Evolutionary conservation across 2,797 vertebrate species (phyloP).

Genomic region (Falco novaeseelandiae): DNA sequence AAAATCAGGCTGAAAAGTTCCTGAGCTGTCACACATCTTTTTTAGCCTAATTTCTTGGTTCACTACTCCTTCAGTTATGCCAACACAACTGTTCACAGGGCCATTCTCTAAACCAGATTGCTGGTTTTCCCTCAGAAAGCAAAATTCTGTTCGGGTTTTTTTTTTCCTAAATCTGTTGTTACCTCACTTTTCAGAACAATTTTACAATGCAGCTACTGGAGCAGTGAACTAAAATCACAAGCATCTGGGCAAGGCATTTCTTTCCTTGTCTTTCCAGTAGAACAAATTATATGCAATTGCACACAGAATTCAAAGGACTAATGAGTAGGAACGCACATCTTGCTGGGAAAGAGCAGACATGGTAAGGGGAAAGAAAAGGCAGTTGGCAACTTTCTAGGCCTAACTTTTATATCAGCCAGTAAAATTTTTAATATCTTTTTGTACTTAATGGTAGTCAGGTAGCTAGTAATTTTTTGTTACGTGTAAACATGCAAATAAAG

Average conservation of each 20-base stretch:
- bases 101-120: not conserved
- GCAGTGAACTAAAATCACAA: not conserved
- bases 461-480: not conserved
- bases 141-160: not conserved
- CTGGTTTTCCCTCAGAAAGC: not conserved
- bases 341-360: not conserved
- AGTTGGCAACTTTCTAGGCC: not conserved
- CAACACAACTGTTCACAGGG: not conserved
- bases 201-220: not conserved
- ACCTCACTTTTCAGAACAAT: not conserved
- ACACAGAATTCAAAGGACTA: not conserved
- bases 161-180: not conserved
- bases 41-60: not conserved
- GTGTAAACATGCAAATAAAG: not conserved
- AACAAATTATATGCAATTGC: not conserved
- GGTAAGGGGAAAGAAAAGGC: not conserved
- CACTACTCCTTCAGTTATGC: not conserved
- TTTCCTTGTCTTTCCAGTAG: not conserved
- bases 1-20: not conserved
- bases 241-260: not conserved
- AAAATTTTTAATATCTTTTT: not conserved
- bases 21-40: not conserved
- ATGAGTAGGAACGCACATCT: not conserved
- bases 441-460: not conserved
- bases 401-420: not conserved